Evolutionary conservation across 2,113 vertebrate species (phyloP).

Genomic region (Dunckerocampus dactyliophorus): DNA sequence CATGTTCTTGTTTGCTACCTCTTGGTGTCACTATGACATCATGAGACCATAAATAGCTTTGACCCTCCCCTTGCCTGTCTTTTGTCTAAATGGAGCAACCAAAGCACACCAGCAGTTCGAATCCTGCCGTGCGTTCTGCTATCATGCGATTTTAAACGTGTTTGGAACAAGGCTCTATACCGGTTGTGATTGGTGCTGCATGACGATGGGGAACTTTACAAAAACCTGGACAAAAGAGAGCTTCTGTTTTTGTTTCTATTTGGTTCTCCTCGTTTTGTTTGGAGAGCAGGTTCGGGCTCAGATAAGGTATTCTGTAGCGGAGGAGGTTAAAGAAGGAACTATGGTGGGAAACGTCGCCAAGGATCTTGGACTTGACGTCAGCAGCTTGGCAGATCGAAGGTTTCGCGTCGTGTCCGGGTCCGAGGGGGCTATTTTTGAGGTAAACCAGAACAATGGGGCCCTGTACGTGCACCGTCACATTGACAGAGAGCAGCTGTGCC

Average conservation of each 20-base stretch:
- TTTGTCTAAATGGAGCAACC: constrained; percentile 1
- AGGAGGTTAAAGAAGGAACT: constrained; percentile 58
- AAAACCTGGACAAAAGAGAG: not conserved
- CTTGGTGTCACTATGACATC: constrained; percentile 8
- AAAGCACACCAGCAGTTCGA: not conserved
- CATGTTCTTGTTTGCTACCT: not conserved
- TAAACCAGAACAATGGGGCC: constrained; percentile 66
- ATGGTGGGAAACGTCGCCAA: constrained; percentile 69
- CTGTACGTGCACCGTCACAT: constrained; percentile 60
- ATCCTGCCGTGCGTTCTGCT: not conserved
- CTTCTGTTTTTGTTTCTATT: not conserved
- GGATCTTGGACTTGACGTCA: constrained; percentile 63
- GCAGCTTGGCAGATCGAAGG: constrained; percentile 39
- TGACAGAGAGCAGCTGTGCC: constrained; percentile 60
- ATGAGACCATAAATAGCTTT: not conserved
- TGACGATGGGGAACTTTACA: not conserved
- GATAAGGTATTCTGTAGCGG: constrained; percentile 56
- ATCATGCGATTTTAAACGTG: not conserved
- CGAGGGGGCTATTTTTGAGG: constrained; percentile 42
- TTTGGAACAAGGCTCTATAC: too few species aligned
- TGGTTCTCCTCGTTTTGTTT: not conserved
- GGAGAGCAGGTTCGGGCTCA: constrained; percentile 35
- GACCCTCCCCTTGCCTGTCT: not conserved
- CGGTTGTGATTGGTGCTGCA: not conserved
- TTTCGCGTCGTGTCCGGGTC: constrained; percentile 57